Percentiles rank a stretch among this genome's conserved stretches.
These are phyloP conservation scores for Zoroaster sp. DNA, from an alignment of 53 echinoderm and acorn worm species.

Conservation along the genomic window DNA sequence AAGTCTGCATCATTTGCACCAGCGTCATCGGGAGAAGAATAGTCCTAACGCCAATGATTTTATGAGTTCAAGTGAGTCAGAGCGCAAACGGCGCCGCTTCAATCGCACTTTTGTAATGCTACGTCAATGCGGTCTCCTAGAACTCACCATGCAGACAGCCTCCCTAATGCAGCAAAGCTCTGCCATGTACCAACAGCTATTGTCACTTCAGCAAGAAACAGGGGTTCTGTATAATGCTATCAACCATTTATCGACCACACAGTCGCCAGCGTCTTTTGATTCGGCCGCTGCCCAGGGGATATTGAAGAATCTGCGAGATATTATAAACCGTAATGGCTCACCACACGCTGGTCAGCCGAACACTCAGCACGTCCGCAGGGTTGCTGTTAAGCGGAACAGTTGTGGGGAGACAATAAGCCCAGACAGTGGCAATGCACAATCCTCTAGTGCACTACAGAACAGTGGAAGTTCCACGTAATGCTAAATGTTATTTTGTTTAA, in stretches of 20 bases:
- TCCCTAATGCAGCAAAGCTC: slow-evolving; percentile 82
- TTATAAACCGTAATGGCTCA: background rate
- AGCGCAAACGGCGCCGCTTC: slow-evolving; percentile 78
- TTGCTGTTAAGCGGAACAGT: slow-evolving; percentile 11
- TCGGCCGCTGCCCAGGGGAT: slow-evolving; percentile 28
- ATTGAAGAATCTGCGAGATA: slow-evolving; percentile 33
- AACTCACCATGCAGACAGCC: slow-evolving; percentile 89
- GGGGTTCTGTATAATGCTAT: slow-evolving; percentile 45
- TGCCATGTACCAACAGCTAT: slow-evolving; percentile 68
- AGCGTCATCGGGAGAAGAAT: background rate
- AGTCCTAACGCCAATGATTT: background rate
- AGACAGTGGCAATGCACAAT: background rate
- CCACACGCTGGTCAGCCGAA: background rate
- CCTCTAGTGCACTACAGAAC: background rate
- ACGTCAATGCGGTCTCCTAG: slow-evolving; percentile 82
- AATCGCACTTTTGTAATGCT: slow-evolving; percentile 78
- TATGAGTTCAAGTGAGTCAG: background rate
- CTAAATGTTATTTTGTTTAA: background rate
- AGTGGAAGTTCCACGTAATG: slow-evolving; percentile 34
- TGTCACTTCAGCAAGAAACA: slow-evolving; percentile 58
- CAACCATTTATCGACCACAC: slow-evolving; percentile 10
- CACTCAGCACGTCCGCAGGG: background rate
- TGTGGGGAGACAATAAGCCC: slow-evolving; percentile 19
- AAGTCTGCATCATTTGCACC: background rate
- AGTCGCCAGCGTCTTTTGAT: slow-evolving; percentile 37